These are phyloP conservation scores for Criorhina ranunculi DNA, from an alignment of 2,888 invertebrate species.

Conservation along the genomic window DNA sequence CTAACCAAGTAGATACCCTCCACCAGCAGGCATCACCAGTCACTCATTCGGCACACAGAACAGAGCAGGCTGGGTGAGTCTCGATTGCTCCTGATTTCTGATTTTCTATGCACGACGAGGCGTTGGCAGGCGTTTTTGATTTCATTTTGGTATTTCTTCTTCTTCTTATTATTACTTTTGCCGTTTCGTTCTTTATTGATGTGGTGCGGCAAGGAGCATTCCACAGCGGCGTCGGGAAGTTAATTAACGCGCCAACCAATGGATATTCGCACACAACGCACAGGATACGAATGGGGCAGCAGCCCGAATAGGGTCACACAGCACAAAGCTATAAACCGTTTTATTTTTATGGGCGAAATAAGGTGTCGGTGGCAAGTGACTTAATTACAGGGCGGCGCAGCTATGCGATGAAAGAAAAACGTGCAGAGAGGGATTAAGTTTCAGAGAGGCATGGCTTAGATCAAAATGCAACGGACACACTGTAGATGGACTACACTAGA, in stretches of 20 bases:
- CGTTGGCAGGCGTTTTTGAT: conserved; percentile 77
- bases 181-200: conserved; percentile 69
- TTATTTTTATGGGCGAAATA: conserved; percentile 69
- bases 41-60: conserved; percentile 52
- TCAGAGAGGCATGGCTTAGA: conserved; percentile 23
- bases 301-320: conserved; percentile 65
- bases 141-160: conserved; percentile 64
- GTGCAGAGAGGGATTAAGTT: conserved; percentile 37
- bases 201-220: conserved; percentile 39
- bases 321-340: conserved; percentile 63
- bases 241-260: conserved; percentile 75
- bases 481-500: conserved; percentile 3
- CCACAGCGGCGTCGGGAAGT: conserved; percentile 60
- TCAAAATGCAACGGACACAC: conserved; percentile 17
- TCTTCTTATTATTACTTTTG: conserved; percentile 54
- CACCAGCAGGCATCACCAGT: conserved; percentile 64
- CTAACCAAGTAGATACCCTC: conserved; percentile 38
- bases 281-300: conserved; percentile 29
- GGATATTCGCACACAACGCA: conserved; percentile 64
- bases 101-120: conserved; percentile 76
- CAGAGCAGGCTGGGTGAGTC: conserved; percentile 49
- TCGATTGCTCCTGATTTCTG: conserved; percentile 75
- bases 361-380: conserved; percentile 77
- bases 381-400: conserved; percentile 72
- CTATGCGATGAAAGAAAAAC: conserved; percentile 71